A percentile compares a stretch with the other conserved stretches of the same genome.
phyloP scores from a whole-genome alignment of 2,888 invertebrate species.

The Eretmocerus hayati region DNA sequence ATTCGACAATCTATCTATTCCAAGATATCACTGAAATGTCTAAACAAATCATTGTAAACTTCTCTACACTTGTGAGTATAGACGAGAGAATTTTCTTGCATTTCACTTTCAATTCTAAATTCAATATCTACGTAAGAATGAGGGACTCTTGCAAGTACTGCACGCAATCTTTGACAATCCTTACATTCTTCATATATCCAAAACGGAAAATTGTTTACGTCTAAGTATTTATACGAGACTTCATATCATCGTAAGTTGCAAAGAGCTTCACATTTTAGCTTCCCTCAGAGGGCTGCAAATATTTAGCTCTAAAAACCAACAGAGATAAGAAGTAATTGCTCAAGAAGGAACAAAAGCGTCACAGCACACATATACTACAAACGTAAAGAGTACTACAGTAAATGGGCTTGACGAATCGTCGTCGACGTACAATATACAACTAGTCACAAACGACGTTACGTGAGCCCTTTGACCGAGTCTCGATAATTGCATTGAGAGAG shows the following conservation, averaged over 20 bases:
- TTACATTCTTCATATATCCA: conserved; percentile 6
- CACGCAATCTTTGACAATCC: conserved; percentile 4
- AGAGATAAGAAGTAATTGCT: conserved; percentile 6
- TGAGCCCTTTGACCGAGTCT: no score
- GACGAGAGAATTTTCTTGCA: conserved; percentile 11
- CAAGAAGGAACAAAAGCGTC: conserved; percentile 16
- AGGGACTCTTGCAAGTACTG: conserved; percentile 1
- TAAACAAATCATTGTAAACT: conserved; percentile 12
- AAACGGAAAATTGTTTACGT: conserved; percentile 12
- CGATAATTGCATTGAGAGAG: no score
- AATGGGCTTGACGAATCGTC: no score
- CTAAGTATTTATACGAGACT: not conserved
- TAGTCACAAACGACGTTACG: no score
- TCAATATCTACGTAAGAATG: conserved; percentile 14
- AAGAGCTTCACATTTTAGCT: conserved; percentile 5
- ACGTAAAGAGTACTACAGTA: conserved; percentile 11
- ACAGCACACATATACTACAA: conserved; percentile 17
- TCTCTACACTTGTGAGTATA: conserved; percentile 8
- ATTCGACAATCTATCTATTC: conserved; percentile 18
- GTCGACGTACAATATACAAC: no score
- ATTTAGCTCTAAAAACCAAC: no score
- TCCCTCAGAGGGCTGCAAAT: no score
- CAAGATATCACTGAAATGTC: conserved; percentile 2
- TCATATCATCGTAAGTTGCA: no score
- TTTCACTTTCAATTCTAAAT: conserved; percentile 9